These are phyloP conservation scores for Nycteola revayana DNA, from an alignment of 2,888 invertebrate genomes.

Conservation along the genomic window DNA sequence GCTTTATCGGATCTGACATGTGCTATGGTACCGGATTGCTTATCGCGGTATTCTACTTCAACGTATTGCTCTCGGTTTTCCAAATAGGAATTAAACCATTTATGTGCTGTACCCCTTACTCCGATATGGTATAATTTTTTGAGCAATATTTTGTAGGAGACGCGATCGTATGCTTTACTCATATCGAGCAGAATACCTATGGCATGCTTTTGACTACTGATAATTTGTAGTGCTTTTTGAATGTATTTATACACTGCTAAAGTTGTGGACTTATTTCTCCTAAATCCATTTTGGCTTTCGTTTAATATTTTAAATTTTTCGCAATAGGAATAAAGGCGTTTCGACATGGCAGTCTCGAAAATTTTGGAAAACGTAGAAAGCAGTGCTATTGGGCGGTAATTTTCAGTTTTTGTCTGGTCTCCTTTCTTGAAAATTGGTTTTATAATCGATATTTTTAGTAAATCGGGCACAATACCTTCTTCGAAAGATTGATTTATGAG, in stretches of 20 bases:
- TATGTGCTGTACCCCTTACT: slow-evolving; percentile 11
- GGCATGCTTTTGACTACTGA: slow-evolving; percentile 15
- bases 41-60: slow-evolving; percentile 9
- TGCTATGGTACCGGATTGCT: slow-evolving; percentile 2
- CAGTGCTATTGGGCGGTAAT: slow-evolving; percentile 6
- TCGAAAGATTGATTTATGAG: slow-evolving; percentile 13
- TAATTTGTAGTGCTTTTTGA: slow-evolving; percentile 7
- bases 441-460: slow-evolving; percentile 12
- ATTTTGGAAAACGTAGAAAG: slow-evolving; percentile 10
- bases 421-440: slow-evolving; percentile 17
- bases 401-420: slow-evolving; percentile 1
- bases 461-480: slow-evolving; percentile 9
- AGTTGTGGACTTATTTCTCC: slow-evolving; percentile 11
- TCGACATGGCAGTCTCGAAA: slow-evolving; percentile 11
- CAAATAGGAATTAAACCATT: slow-evolving; percentile 19
- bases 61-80: slow-evolving; percentile 11
- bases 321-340: slow-evolving; percentile 3
- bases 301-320: slow-evolving; percentile 11
- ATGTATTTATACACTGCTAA: slow-evolving; percentile 13
- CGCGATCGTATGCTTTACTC: slow-evolving; percentile 26
- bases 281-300: slow-evolving; percentile 12
- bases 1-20: slow-evolving; percentile 3
- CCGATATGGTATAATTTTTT: slow-evolving; percentile 17
- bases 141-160: slow-evolving; percentile 14
- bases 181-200: slow-evolving; percentile 24